phyloP scores from a whole-genome alignment of 1,140 invertebrate species.

The Drosophila seguyi region DNA sequence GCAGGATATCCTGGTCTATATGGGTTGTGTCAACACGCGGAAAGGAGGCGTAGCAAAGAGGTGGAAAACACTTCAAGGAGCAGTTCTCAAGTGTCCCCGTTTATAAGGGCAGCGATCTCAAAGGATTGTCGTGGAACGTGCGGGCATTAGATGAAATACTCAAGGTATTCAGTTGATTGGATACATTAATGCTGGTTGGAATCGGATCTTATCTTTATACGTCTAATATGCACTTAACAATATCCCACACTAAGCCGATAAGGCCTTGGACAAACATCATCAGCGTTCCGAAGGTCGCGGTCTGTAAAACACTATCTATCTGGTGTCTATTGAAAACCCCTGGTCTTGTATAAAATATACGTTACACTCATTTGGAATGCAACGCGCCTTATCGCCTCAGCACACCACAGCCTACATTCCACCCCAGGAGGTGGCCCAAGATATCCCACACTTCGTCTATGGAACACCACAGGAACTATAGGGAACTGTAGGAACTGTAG shows the following conservation, averaged over 20 bases:
- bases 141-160: constrained; percentile 62
- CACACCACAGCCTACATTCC: constrained; percentile 57
- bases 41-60: constrained; percentile 75
- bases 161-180: constrained; percentile 46
- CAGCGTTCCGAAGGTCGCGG: constrained; percentile 64
- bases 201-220: constrained; percentile 15
- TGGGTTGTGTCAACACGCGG: constrained; percentile 80
- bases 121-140: constrained; percentile 71
- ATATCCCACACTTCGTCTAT: constrained; percentile 27
- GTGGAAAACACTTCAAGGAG: constrained; percentile 37
- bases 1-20: constrained; percentile 72
- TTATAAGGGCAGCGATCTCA: constrained; percentile 64
- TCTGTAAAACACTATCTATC: constrained; percentile 55
- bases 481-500: constrained; percentile 4
- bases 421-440: constrained; percentile 43
- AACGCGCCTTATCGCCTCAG: constrained; percentile 65
- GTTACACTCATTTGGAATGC: constrained; percentile 81
- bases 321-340: constrained; percentile 45
- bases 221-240: constrained; percentile 15
- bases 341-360: constrained; percentile 77
- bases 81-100: constrained; percentile 58
- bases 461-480: constrained; percentile 1
- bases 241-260: constrained; percentile 40
- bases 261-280: constrained; percentile 37
- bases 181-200: constrained; percentile 58